Conservation (phyloP, 2,888 invertebrate genomes). For the Monoplex corrugatus region DNA sequence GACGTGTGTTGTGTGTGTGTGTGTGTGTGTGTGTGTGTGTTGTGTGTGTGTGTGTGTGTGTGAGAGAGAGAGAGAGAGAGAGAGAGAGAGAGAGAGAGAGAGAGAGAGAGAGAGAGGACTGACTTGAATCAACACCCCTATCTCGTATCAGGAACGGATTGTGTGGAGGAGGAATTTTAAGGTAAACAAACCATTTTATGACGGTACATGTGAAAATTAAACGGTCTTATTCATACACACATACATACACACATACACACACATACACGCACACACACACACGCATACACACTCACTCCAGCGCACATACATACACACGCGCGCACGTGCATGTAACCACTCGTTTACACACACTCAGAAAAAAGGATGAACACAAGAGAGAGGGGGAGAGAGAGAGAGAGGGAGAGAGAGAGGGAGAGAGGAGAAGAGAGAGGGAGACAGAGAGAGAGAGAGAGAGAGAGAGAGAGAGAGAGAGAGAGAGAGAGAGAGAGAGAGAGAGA, state of each 20-base stretch:
- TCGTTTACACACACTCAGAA: too few species aligned
- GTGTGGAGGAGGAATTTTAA: too few species aligned
- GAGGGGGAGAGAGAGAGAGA: too few species aligned
- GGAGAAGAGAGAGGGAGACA: background rate
- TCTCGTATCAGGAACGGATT: too few species aligned
- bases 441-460: background rate
- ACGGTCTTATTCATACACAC: too few species aligned
- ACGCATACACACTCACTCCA: background rate
- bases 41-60: background rate
- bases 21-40: too few species aligned
- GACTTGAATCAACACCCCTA: too few species aligned
- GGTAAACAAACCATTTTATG: too few species aligned
- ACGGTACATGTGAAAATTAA: too few species aligned
- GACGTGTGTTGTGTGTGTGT: too few species aligned
- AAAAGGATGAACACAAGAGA: too few species aligned
- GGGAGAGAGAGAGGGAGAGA: background rate
- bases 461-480: background rate
- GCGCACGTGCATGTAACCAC: too few species aligned
- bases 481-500: background rate
- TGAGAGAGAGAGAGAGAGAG: background rate
- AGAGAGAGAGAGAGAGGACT: background rate
- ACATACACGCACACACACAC: conserved; percentile 37
- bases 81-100: background rate
- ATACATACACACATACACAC: conserved; percentile 36
- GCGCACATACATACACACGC: background rate